These are phyloP conservation scores for Limnephilus auricula DNA, from an alignment of 2,888 invertebrate genomes.

Conservation along the genomic window DNA sequence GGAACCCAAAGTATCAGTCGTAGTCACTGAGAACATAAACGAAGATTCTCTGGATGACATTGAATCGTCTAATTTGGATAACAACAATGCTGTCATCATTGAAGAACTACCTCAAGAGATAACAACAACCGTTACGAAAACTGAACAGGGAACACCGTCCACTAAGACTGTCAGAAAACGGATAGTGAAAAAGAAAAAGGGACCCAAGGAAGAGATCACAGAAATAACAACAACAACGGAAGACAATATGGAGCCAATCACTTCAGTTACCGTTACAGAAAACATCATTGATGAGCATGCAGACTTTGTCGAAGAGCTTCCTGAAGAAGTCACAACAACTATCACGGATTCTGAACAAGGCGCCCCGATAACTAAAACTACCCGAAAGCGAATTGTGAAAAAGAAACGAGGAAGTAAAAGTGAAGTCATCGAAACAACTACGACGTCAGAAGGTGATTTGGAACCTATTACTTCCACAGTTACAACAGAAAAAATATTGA, in stretches of 20 bases:
- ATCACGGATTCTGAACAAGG: slow-evolving; percentile 20
- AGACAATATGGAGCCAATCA: slow-evolving; percentile 63
- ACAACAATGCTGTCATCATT: slow-evolving; percentile 66
- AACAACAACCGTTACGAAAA: slow-evolving; percentile 67
- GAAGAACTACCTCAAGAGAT: slow-evolving; percentile 69
- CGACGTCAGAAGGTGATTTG: slow-evolving; percentile 67
- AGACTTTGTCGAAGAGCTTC: slow-evolving; percentile 47
- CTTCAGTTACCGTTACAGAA: slow-evolving; percentile 63
- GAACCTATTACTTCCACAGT: slow-evolving; percentile 65
- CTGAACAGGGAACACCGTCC: slow-evolving; percentile 69
- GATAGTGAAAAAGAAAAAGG: slow-evolving; percentile 68
- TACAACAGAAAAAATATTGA: slow-evolving; percentile 65
- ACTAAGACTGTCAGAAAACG: slow-evolving; percentile 69
- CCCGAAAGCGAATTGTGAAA: slow-evolving; percentile 68
- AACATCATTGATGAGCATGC: not conserved
- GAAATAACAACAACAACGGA: slow-evolving; percentile 69
- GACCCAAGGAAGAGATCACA: slow-evolving; percentile 69
- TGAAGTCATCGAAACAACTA: slow-evolving; percentile 67
- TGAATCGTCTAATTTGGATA: slow-evolving; percentile 69
- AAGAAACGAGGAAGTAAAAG: slow-evolving; percentile 68
- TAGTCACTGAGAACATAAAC: slow-evolving; percentile 50
- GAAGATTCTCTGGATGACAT: slow-evolving; percentile 72
- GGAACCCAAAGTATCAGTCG: slow-evolving; percentile 64
- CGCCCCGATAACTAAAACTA: slow-evolving; percentile 56
- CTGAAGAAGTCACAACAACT: slow-evolving; percentile 67